Conservation (phyloP, 2,113 vertebrate species). For the Gnathonemus echidnorhynchus region DNA sequence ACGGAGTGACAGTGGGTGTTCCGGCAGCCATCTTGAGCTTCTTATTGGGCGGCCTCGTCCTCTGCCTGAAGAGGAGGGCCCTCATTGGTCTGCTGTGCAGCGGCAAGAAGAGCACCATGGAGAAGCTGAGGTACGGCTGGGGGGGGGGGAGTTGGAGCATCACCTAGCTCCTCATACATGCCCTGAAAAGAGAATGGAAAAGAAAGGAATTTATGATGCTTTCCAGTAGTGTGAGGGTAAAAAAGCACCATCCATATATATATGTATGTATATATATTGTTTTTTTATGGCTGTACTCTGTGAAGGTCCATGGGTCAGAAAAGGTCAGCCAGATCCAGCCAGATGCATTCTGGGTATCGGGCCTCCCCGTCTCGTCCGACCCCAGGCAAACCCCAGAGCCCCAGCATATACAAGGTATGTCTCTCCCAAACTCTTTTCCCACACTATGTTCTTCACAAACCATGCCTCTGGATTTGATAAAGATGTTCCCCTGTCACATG, state of each 20-base stretch:
- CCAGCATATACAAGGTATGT: conserved; percentile 59
- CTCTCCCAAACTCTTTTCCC: neutral
- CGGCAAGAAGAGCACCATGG: conserved; percentile 76
- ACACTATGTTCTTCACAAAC: neutral
- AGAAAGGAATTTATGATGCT: neutral
- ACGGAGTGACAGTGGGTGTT: conserved; percentile 63
- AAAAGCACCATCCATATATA: neutral
- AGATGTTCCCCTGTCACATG: neutral
- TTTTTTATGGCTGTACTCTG: conserved; percentile 1
- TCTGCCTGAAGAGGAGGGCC: conserved; percentile 79
- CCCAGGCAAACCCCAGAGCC: conserved; percentile 41
- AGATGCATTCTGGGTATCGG: conserved; percentile 31
- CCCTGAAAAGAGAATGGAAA: neutral
- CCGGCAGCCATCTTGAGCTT: conserved; percentile 70
- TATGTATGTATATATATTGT: neutral
- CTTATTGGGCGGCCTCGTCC: conserved; percentile 61
- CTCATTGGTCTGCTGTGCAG: conserved; percentile 68
- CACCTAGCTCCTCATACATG: neutral
- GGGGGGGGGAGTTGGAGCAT: neutral
- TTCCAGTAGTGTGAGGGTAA: neutral
- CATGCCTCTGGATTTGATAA: neutral
- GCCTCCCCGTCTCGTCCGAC: conserved; percentile 42
- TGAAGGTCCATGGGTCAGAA: conserved; percentile 55
- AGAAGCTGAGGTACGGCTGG: conserved; percentile 77
- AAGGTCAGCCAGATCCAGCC: conserved; percentile 36